Evolutionary conservation across 1,140 invertebrate species (phyloP), one percentile per base, ranked within the genome.

Genomic region (Eulimnadia texana): DNA sequence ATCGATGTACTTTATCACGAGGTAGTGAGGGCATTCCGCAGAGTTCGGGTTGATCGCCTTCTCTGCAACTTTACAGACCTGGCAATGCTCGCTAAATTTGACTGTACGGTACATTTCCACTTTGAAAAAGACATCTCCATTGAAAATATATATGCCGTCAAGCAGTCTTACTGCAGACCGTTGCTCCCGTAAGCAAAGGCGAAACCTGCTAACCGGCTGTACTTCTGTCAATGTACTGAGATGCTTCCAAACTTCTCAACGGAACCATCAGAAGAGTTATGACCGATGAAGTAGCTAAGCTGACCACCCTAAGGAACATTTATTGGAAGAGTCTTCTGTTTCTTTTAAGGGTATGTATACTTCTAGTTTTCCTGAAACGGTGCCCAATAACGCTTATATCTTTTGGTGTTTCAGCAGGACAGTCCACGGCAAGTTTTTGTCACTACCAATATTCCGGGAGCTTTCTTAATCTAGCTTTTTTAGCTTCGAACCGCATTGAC

Each of bases 401-500:
- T 58, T 33, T 47, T 63, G 61, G 27, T 63, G 56, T 23, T 29
- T 56, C 13, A 22, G 24, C 11, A 55, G 25, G 16, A 63, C 19
- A 50, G 61, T 63, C 19, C 29, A 42, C 20, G 61, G 53, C 2
- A 63, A 24, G 54, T 63, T 63, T 29, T n/a, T 63, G 27, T 24
- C 60, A 50, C 60, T 61, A 9, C 56, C 47, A 3, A 57, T 63
- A n/a, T n/a, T n/a, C 22, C 56, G 24, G 9, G 29, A n/a, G 60
- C 13, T 49, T 59, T 28, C 24, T 63, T 63, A 10, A 63, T 61
- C 23, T 49, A 63, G n/a, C 22, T 16, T 63, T 56, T 3, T 63
- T 63, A 9, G 54, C 61, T 22, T 63, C 61, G 47, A 60, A 63
- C 16, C 61, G 54, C 61, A 63, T 63, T 27, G 23, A 60, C 61